Base-by-base conservation (phyloP, 2,797 vertebrate species). In the Xyrichtys novacula region DNA sequence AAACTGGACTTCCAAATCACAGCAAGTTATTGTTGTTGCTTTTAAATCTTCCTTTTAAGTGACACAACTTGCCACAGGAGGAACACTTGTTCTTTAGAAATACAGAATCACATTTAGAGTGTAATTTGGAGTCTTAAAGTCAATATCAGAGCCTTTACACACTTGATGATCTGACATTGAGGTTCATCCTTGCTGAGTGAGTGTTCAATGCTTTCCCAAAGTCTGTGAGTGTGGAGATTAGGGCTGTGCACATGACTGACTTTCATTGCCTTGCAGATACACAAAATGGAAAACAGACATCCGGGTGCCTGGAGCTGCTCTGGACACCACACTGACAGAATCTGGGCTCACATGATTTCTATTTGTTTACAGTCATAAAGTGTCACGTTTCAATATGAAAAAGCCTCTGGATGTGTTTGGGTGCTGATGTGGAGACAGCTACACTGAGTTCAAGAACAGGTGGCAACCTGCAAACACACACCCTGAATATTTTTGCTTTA, bases 401-500 rank as follows among this genome's bases (percentile, higher is more conserved):
- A 25, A 19, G 19, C 46, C 34, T 61, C 12, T 46, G 60, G 15
- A 48, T 55, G 55, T 10, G 46, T 59, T 55, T 42, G 32, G 11
- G 40, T 52, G 67, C n/a, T 19, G 60, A 10, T 61, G 64, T 56
- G 15, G 55, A 8, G 31, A 14, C 52, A 43, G 15, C 47, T 74
- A 78, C 65, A 74, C 17, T 47, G 22, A 80, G 71, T 28, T 19
- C 17, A 3, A 19, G 31, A 78, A 84, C 84, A 83, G 84, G 76
- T 83, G 86, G 54, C 56, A 65, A 57, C 65, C 16, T 61, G 72
- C 47, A 47, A 28, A 36, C 40, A 48, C 44, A 48, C 70, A 49
- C 40, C 53, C 57, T 23, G 44, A 61, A 83, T 63, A 62, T 40
- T 54, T 40, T 32, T 26, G 28, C 46, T 16, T 17, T 7, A 7